Conservation (phyloP, 2,888 invertebrate genomes). For the Nemurella pictetii region DNA sequence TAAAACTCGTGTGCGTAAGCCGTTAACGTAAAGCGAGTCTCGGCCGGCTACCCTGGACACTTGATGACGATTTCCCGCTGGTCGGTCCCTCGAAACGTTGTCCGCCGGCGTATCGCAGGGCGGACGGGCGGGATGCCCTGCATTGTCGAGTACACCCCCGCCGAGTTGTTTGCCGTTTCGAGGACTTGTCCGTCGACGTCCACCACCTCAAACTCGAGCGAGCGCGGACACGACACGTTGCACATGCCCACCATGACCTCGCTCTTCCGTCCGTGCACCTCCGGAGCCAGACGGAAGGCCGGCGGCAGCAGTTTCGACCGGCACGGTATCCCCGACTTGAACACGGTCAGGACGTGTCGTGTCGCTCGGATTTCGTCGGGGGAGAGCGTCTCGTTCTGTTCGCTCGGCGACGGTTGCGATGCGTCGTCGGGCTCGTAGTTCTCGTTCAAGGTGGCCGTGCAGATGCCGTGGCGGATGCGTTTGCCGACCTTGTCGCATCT, state of each 20-base stretch:
- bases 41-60: constrained; percentile 57
- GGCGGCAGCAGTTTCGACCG: constrained; percentile 58
- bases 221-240: constrained; percentile 56
- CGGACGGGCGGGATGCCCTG: constrained; percentile 56
- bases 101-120: constrained; percentile 52
- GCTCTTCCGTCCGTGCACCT: constrained; percentile 54
- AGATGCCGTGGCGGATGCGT: constrained; percentile 62
- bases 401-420: background rate
- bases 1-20: too few species aligned
- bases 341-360: constrained; percentile 50
- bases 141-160: constrained; percentile 59
- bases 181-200: constrained; percentile 58
- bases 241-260: constrained; percentile 61
- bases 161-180: constrained; percentile 64
- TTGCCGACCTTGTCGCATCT: constrained; percentile 62
- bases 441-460: constrained; percentile 52
- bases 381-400: background rate
- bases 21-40: background rate
- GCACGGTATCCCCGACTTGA: constrained; percentile 62
- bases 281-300: constrained; percentile 50
- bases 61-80: constrained; percentile 51
- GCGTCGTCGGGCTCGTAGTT: background rate
- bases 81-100: constrained; percentile 51
- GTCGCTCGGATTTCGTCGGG: background rate
- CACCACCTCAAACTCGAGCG: constrained; percentile 57